Conservation (phyloP, 2,797 vertebrate genomes). For the Apogon talboti region DNA sequence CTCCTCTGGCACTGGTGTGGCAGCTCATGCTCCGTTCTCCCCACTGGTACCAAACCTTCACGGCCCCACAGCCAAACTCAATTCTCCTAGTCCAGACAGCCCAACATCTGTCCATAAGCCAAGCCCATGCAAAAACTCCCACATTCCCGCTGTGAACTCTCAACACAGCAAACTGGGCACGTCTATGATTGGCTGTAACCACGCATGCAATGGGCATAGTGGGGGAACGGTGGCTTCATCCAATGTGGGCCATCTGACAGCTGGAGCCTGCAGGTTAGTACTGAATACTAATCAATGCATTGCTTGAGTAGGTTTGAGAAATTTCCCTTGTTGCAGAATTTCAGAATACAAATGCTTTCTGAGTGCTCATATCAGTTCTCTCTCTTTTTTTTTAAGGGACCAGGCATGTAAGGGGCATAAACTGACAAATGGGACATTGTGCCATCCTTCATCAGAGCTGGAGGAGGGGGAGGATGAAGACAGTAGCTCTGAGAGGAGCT, state of each 20-base stretch:
- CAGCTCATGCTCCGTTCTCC: slow-evolving; percentile 85
- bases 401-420: slow-evolving; percentile 97
- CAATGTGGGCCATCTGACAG: slow-evolving; percentile 86
- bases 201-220: slow-evolving; percentile 95
- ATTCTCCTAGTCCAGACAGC: slow-evolving; percentile 83
- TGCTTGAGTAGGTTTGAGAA: neutral
- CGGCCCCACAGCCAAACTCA: slow-evolving; percentile 80
- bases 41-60: slow-evolving; percentile 85
- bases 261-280: slow-evolving; percentile 90
- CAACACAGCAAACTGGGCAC: slow-evolving; percentile 91
- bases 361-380: neutral
- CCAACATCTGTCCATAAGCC: slow-evolving; percentile 84
- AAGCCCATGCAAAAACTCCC: slow-evolving; percentile 91
- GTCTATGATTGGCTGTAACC: slow-evolving; percentile 88
- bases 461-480: slow-evolving; percentile 98
- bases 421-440: slow-evolving; percentile 91
- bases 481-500: slow-evolving; percentile 98
- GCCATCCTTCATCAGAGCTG: slow-evolving; percentile 90
- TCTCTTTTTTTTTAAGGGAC: slow-evolving; percentile 83
- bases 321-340: neutral
- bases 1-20: slow-evolving; percentile 77
- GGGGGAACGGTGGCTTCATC: slow-evolving; percentile 85
- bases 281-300: neutral
- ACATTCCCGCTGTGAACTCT: slow-evolving; percentile 89
- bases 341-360: slow-evolving; percentile 1